Conservation (phyloP, 2,113 vertebrate genomes). For the Hirundichthys speculiger region DNA sequence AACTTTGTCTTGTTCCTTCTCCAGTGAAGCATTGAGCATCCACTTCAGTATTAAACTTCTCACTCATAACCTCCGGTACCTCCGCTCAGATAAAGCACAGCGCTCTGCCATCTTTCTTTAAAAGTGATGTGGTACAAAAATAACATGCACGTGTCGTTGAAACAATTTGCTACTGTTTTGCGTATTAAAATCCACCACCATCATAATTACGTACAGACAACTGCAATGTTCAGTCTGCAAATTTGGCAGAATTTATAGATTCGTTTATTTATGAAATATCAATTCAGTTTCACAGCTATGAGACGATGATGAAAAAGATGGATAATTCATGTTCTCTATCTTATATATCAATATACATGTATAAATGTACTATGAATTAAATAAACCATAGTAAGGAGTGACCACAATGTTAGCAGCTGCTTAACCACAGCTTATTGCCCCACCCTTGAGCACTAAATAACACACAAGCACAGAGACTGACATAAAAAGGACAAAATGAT, state of each 20-base stretch:
- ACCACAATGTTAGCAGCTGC: slow-evolving; percentile 69
- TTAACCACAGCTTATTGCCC: slow-evolving; percentile 64
- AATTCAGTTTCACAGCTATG: slow-evolving; percentile 65
- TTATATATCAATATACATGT: slow-evolving; percentile 52
- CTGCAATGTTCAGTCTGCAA: slow-evolving; percentile 64
- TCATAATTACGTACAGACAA: slow-evolving; percentile 63
- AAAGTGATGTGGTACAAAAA: slow-evolving; percentile 77
- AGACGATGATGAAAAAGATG: slow-evolving; percentile 60
- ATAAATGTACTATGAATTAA: slow-evolving; percentile 55
- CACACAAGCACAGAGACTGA: slow-evolving; percentile 75
- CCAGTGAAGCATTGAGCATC: slow-evolving; percentile 35
- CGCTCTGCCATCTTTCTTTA: slow-evolving; percentile 52
- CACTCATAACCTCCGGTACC: slow-evolving; percentile 48
- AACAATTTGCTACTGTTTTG: slow-evolving; percentile 74
- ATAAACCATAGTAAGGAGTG: slow-evolving; percentile 73
- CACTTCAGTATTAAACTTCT: slow-evolving; percentile 39
- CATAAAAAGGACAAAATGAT: slow-evolving; percentile 76
- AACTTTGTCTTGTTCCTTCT: slow-evolving; percentile 38
- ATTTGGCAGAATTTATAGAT: slow-evolving; percentile 70
- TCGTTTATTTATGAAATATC: slow-evolving; percentile 57
- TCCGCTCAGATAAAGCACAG: slow-evolving; percentile 53
- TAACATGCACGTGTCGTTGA: slow-evolving; percentile 75
- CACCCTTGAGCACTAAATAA: slow-evolving; percentile 72
- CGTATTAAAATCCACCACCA: slow-evolving; percentile 67
- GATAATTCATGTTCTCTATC: slow-evolving; percentile 49